phyloP scores from a whole-genome alignment of 1,140 invertebrate species.

The Drosophila neocordata region DNA sequence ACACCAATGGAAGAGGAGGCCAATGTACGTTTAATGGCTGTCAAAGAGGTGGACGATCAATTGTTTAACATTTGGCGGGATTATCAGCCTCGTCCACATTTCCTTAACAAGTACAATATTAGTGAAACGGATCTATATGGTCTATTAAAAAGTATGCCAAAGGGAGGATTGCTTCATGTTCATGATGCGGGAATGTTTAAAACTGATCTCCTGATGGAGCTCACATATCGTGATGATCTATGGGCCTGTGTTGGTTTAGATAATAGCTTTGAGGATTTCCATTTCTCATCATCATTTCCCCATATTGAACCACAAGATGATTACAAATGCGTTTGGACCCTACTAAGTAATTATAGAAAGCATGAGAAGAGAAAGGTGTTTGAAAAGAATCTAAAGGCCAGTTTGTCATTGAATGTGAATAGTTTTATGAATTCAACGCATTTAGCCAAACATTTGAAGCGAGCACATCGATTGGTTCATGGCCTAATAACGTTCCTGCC shows the following conservation, averaged over 20 bases:
- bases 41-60: slow-evolving; percentile 40
- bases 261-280: slow-evolving; percentile 74
- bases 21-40: slow-evolving; percentile 38
- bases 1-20: slow-evolving; percentile 40
- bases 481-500: slow-evolving; percentile 88
- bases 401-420: slow-evolving; percentile 19
- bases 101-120: slow-evolving; percentile 86
- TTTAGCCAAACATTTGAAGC: slow-evolving; percentile 87
- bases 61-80: slow-evolving; percentile 32
- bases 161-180: slow-evolving; percentile 89
- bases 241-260: slow-evolving; percentile 58
- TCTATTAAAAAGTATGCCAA: slow-evolving; percentile 87
- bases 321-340: slow-evolving; percentile 84
- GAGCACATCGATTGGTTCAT: slow-evolving; percentile 85
- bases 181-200: slow-evolving; percentile 88
- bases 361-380: background rate
- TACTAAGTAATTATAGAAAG: slow-evolving; percentile 84
- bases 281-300: slow-evolving; percentile 69
- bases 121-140: slow-evolving; percentile 87
- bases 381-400: slow-evolving; percentile 11
- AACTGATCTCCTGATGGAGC: slow-evolving; percentile 83
- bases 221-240: slow-evolving; percentile 29
- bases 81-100: slow-evolving; percentile 83
- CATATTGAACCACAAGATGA: slow-evolving; percentile 47
- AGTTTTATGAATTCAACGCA: slow-evolving; percentile 85